Conservation (phyloP, 2,888 invertebrate genomes). For the Stenodera caucasica region DNA sequence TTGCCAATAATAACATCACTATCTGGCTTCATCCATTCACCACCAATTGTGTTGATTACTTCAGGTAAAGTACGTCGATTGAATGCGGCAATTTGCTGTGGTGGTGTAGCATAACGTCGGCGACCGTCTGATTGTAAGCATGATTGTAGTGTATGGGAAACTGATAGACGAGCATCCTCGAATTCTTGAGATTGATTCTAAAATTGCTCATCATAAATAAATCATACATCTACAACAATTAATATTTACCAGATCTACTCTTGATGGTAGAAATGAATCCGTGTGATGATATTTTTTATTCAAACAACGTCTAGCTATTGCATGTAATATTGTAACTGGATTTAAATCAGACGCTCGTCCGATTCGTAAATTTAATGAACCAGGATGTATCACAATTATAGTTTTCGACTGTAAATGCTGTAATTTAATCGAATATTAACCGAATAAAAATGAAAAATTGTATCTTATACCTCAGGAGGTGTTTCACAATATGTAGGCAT, state of each 20-base stretch:
- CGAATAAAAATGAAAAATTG: not conserved
- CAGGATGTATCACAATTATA: conserved; percentile 93
- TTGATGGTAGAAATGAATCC: conserved; percentile 63
- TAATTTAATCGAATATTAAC: conserved; percentile 7
- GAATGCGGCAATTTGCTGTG: conserved; percentile 86
- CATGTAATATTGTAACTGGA: conserved; percentile 84
- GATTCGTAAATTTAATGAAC: conserved; percentile 84
- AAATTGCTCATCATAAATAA: conserved; percentile 11
- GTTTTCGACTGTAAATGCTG: conserved; percentile 68
- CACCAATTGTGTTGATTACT: conserved; percentile 60
- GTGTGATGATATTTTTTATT: conserved; percentile 50
- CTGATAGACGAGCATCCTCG: conserved; percentile 80
- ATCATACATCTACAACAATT: not conserved
- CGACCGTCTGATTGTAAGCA: conserved; percentile 83
- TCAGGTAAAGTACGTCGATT: conserved; percentile 80
- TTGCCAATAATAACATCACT: conserved; percentile 75
- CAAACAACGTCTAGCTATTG: conserved; percentile 72
- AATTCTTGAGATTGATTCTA: conserved; percentile 71
- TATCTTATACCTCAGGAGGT: conserved; percentile 19
- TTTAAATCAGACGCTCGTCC: conserved; percentile 89
- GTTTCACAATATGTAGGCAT: conserved; percentile 27
- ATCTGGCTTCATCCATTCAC: conserved; percentile 66
- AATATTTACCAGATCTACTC: conserved; percentile 59
- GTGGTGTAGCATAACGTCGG: conserved; percentile 77
- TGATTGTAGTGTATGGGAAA: conserved; percentile 84